Base-by-base conservation (phyloP, 2,113 vertebrate genomes). In the Lontra canadensis region DNA sequence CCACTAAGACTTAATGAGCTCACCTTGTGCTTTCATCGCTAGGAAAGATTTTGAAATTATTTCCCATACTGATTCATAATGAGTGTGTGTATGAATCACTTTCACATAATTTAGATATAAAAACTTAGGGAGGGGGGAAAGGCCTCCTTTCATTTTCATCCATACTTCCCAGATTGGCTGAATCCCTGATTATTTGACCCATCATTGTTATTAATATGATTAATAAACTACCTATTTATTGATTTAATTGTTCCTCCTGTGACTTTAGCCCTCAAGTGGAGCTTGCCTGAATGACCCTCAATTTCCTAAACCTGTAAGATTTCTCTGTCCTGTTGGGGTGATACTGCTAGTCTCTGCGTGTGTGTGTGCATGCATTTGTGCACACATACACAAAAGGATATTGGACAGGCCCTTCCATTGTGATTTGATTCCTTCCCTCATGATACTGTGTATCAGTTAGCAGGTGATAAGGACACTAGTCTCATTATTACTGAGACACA, bases 211-310 rank as follows among this genome's bases (percentile, higher is more conserved):
- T 86, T 97, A 92, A 92, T 96, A 67, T 94, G 83, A 96, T 95
- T 96, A 96, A 98, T 97, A 97, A 97, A 97, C 96, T 95, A 93
- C 82, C 73, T 98, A 92, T 95, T 97, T 97, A 92, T 97, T 97
- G 88, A 92, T 88, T 96, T 95, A 74, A 69, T 96, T 96, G 93
- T 95, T 88, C 82, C 59, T 97, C 82, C 79, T 96, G 61, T 92
- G 67, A 97, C 44, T 97, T 94, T 95, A 95, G 96, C 57, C 29
- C 55, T 36, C 61, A 83, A 25, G 87, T 59, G 67, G 95, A 86
- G 21, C 67, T 87, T 59, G 52, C 83, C 36, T 44, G 95, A 88
- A 57, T 94, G 59, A 73, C 55, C 76, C 49, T 90, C 36, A 57
- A 7, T 88, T 93, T 95, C 34, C 42, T 87, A 85, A 74, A 36